A percentile compares a stretch with the other conserved stretches of the same genome.
phyloP scores from a whole-genome alignment of 2,113 vertebrate genomes.

The Hystrix brachyura region DNA sequence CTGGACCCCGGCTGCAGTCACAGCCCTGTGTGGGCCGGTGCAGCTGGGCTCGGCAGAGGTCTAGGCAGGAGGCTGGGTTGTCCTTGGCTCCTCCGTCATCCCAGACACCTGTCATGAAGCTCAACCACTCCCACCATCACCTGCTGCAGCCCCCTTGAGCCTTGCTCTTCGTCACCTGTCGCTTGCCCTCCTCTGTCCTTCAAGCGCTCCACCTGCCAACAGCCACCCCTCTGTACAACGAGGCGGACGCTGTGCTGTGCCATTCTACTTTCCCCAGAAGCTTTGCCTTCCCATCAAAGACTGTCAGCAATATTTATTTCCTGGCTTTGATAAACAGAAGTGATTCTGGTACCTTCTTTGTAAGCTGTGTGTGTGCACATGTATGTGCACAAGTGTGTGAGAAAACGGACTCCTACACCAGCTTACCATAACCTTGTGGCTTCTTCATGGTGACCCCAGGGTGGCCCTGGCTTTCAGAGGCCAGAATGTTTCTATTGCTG shows the following conservation, averaged over 20 bases:
- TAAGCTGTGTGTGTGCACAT: background rate
- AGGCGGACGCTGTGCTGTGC: slow-evolving; percentile 58
- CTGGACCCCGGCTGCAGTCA: too few species aligned
- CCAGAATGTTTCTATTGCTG: background rate
- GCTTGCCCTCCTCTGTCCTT: background rate
- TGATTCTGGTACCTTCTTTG: background rate
- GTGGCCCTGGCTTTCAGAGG: background rate
- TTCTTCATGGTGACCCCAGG: background rate
- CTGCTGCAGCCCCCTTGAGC: slow-evolving; percentile 2
- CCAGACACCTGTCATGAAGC: background rate
- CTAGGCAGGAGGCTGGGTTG: background rate
- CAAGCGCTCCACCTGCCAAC: slow-evolving; percentile 63
- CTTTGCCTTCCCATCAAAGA: slow-evolving; percentile 63
- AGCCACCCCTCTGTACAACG: slow-evolving; percentile 71
- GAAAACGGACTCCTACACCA: background rate
- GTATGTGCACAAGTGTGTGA: background rate
- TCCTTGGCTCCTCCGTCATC: background rate
- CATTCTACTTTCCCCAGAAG: slow-evolving; percentile 9
- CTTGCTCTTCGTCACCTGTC: background rate
- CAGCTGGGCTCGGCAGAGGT: background rate
- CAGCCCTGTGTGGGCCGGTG: too few species aligned
- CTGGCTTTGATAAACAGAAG: slow-evolving; percentile 10
- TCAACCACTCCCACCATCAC: background rate
- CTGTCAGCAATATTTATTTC: slow-evolving; percentile 28
- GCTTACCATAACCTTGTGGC: too few species aligned